These are phyloP conservation scores for Tipula unca DNA, from an alignment of 2,888 invertebrate species.

Conservation along the genomic window DNA sequence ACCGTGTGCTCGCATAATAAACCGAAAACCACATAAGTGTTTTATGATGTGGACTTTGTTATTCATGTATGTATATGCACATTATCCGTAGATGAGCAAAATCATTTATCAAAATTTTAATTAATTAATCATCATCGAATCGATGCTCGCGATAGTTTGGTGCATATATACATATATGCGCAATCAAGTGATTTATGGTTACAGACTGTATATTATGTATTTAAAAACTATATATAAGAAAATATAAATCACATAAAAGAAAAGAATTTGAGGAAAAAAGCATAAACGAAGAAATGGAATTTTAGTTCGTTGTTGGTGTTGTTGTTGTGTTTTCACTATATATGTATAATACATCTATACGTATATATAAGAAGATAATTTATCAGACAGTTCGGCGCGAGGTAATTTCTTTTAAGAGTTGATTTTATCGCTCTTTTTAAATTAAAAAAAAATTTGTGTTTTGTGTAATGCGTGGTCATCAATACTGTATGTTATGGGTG, in stretches of 20 bases:
- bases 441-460: neutral
- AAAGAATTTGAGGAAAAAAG: neutral
- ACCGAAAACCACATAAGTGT: neutral
- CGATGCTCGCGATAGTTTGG: neutral
- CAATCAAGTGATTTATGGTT: neutral
- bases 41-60: neutral
- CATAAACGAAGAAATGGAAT: neutral
- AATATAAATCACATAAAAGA: neutral
- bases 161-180: neutral
- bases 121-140: slow-evolving; percentile 8
- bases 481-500: neutral
- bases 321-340: neutral
- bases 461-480: slow-evolving; percentile 14
- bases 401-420: neutral
- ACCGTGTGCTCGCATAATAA: too few species aligned
- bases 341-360: neutral
- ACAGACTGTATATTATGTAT: neutral
- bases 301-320: neutral
- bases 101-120: neutral
- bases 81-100: neutral
- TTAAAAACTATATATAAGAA: neutral
- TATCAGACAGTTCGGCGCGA: slow-evolving; percentile 14
- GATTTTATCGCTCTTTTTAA: neutral
- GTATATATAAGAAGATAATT: neutral
- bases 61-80: neutral